A percentile compares a stretch with the other conserved stretches of the same genome.
These are phyloP conservation scores for Nerophis lumbriciformis DNA, from an alignment of 2,113 vertebrate genomes.

Conservation along the genomic window DNA sequence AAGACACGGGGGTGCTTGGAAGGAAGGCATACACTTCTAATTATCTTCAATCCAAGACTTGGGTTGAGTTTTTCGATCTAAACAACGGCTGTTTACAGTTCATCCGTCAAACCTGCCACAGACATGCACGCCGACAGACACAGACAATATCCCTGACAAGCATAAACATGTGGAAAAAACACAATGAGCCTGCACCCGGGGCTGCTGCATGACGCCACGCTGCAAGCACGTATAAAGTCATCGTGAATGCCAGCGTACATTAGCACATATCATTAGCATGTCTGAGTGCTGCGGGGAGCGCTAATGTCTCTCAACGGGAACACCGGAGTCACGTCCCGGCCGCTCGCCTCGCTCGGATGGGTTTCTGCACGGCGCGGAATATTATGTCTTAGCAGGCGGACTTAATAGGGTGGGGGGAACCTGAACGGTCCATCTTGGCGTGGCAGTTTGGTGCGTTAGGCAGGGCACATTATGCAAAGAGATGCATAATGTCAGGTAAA, in stretches of 20 bases:
- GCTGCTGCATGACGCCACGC: constrained; percentile 5
- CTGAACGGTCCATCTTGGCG: constrained; percentile 31
- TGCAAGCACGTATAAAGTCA: constrained; percentile 19
- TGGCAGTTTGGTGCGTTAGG: constrained; percentile 12
- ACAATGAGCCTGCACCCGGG: background rate
- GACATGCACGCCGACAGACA: background rate
- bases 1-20: no score
- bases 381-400: constrained; percentile 32
- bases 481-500: constrained; percentile 51
- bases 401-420: constrained; percentile 43
- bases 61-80: constrained; percentile 25
- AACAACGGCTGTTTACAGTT: constrained; percentile 45
- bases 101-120: constrained; percentile 24
- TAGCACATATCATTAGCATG: constrained; percentile 51
- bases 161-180: background rate
- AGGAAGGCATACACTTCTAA: constrained; percentile 35
- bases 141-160: background rate
- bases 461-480: constrained; percentile 52
- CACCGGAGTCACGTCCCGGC: constrained; percentile 26
- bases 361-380: constrained; percentile 26
- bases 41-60: constrained; percentile 39
- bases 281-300: constrained; percentile 30
- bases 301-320: constrained; percentile 47
- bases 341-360: constrained; percentile 14
- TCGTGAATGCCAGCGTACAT: constrained; percentile 35